These are phyloP conservation scores for Eristalis intricaria DNA, from an alignment of 2,888 invertebrate genomes.

Conservation along the genomic window DNA sequence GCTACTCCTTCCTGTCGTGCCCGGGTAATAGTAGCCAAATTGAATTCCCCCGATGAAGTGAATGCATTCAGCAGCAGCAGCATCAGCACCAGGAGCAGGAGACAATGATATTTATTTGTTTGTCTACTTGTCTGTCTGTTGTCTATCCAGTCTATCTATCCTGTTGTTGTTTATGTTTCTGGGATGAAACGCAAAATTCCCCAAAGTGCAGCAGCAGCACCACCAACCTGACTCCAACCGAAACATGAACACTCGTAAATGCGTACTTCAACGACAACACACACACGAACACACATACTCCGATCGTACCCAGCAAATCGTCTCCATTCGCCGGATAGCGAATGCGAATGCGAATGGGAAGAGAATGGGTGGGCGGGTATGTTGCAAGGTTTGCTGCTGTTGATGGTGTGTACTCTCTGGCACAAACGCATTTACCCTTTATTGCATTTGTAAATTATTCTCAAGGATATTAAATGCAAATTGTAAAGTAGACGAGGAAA, in stretches of 20 bases:
- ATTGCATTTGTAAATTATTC: constrained; percentile 82
- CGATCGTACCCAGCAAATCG: background rate
- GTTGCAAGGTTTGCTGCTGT: background rate
- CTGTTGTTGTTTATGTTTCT: constrained; percentile 58
- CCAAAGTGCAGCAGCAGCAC: constrained; percentile 53
- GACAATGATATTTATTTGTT: constrained; percentile 70
- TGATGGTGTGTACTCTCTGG: constrained; percentile 1
- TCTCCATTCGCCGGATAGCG: background rate
- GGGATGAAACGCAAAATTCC: constrained; percentile 61
- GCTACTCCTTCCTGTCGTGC: background rate
- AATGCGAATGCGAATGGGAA: background rate
- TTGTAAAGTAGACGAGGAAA: constrained; percentile 74
- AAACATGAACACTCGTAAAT: constrained; percentile 37
- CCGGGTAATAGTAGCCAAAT: constrained; percentile 47
- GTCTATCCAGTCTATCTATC: constrained; percentile 44
- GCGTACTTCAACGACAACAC: constrained; percentile 23
- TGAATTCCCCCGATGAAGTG: constrained; percentile 58
- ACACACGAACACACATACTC: background rate
- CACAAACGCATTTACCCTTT: constrained; percentile 80
- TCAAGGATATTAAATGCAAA: constrained; percentile 82
- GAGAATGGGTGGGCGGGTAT: background rate
- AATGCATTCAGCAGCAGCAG: constrained; percentile 37
- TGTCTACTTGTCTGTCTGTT: constrained; percentile 56
- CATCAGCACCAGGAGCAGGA: background rate
- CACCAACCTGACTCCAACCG: constrained; percentile 29